Conservation (phyloP, 1,140 invertebrate species). For the Holcopasites calliopsidis region DNA sequence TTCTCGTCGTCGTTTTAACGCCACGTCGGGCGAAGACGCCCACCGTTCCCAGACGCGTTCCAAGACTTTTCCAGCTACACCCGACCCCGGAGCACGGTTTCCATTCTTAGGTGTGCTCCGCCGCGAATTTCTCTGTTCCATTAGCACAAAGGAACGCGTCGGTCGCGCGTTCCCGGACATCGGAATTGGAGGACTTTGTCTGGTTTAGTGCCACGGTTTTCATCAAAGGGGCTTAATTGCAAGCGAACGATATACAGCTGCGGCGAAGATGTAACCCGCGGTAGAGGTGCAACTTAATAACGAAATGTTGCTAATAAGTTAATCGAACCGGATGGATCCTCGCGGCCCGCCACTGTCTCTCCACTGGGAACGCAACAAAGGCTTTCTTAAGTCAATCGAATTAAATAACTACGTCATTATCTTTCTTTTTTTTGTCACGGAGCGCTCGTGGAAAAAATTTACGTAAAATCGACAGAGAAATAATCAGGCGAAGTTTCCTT, state of each 20-base stretch:
- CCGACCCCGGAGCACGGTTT: not conserved
- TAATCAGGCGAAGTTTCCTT: too few relatives aligned
- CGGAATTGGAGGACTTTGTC: conserved; percentile 23
- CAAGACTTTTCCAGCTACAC: conserved; percentile 6
- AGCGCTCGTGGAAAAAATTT: too few relatives aligned
- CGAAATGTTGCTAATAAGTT: conserved; percentile 13
- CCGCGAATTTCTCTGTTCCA: conserved; percentile 45
- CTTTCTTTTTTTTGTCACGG: too few relatives aligned
- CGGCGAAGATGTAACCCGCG: not conserved
- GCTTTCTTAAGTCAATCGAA: too few relatives aligned
- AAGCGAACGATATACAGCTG: not conserved
- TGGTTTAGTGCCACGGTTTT: not conserved
- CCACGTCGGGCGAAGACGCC: not conserved
- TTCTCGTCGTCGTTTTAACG: not conserved
- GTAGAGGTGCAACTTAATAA: not conserved
- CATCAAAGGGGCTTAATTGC: conserved; percentile 29
- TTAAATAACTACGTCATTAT: too few relatives aligned
- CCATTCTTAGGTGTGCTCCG: conserved; percentile 19
- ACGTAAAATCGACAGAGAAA: too few relatives aligned
- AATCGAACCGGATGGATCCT: not conserved
- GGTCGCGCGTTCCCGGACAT: conserved; percentile 1
- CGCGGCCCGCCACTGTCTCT: too few relatives aligned
- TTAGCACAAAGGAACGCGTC: conserved; percentile 42
- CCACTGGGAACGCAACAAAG: conserved; percentile 10
- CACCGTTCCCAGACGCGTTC: not conserved